phyloP scores from a whole-genome alignment of 2,113 vertebrate species.

The Tichodroma muraria region DNA sequence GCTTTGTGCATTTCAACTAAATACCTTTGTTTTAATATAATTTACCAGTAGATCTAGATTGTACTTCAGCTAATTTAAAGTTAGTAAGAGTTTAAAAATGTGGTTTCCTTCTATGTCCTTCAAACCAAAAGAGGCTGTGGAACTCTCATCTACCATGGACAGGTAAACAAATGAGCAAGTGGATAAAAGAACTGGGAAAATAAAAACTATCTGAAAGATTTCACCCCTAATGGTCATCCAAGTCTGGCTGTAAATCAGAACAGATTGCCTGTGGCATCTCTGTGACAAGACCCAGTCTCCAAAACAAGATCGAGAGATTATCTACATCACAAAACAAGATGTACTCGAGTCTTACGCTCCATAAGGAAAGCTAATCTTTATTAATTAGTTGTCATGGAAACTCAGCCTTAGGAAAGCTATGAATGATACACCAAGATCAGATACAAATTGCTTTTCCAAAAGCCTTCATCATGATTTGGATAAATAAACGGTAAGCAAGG shows the following conservation, averaged over 20 bases:
- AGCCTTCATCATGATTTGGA: background rate
- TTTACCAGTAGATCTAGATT: background rate
- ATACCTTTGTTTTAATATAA: background rate
- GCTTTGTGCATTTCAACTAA: background rate
- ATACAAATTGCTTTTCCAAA: background rate
- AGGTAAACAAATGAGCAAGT: background rate
- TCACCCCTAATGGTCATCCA: background rate
- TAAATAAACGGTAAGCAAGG: background rate
- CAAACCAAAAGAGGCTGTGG: background rate
- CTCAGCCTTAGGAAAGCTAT: background rate
- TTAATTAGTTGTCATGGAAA: conserved; percentile 49
- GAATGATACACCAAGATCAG: conserved; percentile 2
- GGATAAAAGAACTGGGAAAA: background rate
- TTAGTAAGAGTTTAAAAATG: background rate
- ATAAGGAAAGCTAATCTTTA: conserved; percentile 43
- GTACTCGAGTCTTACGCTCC: background rate
- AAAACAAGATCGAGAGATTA: conserved; percentile 29
- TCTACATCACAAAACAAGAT: conserved; percentile 38
- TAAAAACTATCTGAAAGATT: background rate
- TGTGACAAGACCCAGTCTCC: background rate
- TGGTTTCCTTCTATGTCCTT: background rate
- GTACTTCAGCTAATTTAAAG: background rate
- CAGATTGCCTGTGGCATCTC: background rate
- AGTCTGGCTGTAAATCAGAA: background rate
- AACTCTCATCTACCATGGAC: background rate